These are phyloP conservation scores for Volucella bombylans DNA, from an alignment of 2,888 invertebrate genomes.

Conservation along the genomic window DNA sequence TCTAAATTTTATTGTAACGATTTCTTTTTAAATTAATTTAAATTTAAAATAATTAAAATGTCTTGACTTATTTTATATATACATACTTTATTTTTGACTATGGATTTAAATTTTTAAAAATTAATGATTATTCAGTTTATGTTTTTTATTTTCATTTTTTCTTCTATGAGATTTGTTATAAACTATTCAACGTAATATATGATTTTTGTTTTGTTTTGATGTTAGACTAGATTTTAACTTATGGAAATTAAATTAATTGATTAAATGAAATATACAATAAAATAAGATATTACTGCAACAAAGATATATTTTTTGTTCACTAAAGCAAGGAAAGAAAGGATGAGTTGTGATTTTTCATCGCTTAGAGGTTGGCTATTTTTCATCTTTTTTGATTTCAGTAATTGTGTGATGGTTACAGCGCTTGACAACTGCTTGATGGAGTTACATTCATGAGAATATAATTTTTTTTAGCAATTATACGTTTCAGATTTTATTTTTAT, in stretches of 20 bases:
- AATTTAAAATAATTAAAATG: conserved; percentile 15
- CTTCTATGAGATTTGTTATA: conserved; percentile 62
- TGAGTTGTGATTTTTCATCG: conserved; percentile 65
- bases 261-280: conserved; percentile 70
- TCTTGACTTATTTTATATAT: conserved; percentile 8
- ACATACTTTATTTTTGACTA: background rate
- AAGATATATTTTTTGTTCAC: conserved; percentile 77
- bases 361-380: conserved; percentile 32
- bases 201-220: conserved; percentile 52
- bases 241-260: conserved; percentile 65
- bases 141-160: conserved; percentile 33
- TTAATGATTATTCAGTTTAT: conserved; percentile 18
- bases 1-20: conserved; percentile 38
- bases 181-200: conserved; percentile 59
- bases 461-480: background rate
- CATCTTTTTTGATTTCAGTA: conserved; percentile 52
- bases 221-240: conserved; percentile 66
- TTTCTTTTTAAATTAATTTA: conserved; percentile 18
- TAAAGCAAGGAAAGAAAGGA: conserved; percentile 71
- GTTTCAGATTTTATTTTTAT: background rate
- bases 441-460: background rate
- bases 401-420: conserved; percentile 59
- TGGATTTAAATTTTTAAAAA: conserved; percentile 38
- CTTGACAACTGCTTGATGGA: conserved; percentile 18
- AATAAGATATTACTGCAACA: conserved; percentile 73